phyloP scores from a whole-genome alignment of 1,140 invertebrate genomes.

The Orius insidiosus region DNA sequence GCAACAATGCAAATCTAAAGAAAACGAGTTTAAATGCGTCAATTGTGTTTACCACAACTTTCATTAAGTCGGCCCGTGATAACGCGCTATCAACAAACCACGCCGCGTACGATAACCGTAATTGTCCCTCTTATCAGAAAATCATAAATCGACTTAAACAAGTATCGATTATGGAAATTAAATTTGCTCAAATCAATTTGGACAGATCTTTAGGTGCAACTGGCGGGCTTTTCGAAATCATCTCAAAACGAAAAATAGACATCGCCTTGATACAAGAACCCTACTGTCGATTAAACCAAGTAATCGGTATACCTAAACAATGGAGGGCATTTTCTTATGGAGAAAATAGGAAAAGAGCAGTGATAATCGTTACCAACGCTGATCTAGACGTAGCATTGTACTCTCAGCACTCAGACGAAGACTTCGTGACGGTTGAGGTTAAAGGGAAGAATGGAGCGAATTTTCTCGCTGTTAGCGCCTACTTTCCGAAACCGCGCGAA shows the following conservation, averaged over 20 bases:
- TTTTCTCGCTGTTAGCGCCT: background rate
- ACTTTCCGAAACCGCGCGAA: background rate
- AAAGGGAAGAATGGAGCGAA: background rate
- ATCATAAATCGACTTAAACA: no score
- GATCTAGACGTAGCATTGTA: no score
- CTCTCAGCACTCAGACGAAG: background rate
- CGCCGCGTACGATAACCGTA: background rate
- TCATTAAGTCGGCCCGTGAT: background rate
- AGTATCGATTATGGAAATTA: no score
- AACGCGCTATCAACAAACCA: background rate
- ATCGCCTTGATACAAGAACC: background rate
- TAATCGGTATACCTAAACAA: background rate
- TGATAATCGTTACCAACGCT: no score
- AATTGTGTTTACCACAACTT: background rate
- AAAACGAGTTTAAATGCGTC: conserved; percentile 1
- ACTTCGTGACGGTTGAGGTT: background rate
- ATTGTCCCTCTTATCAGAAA: background rate
- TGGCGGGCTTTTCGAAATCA: no score
- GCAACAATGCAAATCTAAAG: background rate
- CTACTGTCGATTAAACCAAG: no score
- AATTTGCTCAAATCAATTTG: background rate
- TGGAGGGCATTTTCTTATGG: no score
- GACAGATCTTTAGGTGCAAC: background rate
- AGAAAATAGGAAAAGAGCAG: no score
- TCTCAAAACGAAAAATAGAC: background rate